These are phyloP conservation scores for Synergus gifuensis DNA, from an alignment of 2,888 invertebrate species.

Conservation along the genomic window DNA sequence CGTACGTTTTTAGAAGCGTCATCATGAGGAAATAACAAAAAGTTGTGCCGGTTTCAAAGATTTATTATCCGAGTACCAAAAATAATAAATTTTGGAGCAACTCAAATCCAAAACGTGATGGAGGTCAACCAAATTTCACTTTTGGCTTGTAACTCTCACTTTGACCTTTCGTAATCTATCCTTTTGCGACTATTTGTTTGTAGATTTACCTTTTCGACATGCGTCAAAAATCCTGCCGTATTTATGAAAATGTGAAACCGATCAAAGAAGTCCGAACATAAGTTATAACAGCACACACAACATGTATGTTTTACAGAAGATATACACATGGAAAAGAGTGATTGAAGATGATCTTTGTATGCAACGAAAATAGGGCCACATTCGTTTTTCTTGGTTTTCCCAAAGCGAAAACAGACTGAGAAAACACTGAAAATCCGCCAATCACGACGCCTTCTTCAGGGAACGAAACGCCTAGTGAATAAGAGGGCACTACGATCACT, in stretches of 20 bases:
- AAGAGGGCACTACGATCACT: slow-evolving; percentile 5
- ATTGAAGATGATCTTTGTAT: slow-evolving; percentile 13
- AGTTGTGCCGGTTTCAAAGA: slow-evolving; percentile 9
- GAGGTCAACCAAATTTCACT: slow-evolving; percentile 14
- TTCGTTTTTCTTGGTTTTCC: background rate
- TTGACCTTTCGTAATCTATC: slow-evolving; percentile 4
- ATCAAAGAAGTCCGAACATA: background rate
- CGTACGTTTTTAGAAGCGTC: background rate
- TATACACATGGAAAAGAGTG: background rate
- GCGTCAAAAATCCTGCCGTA: background rate
- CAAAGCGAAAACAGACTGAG: background rate
- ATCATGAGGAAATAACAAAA: background rate
- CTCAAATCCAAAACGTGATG: slow-evolving; percentile 6
- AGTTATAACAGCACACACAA: background rate
- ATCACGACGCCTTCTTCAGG: background rate
- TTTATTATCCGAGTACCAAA: background rate
- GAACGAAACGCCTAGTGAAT: background rate
- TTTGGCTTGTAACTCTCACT: slow-evolving; percentile 6
- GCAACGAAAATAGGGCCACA: slow-evolving; percentile 3
- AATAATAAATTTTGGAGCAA: background rate
- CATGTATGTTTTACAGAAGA: background rate
- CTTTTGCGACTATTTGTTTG: slow-evolving; percentile 2
- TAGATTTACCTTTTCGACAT: background rate
- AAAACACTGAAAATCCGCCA: slow-evolving; percentile 13
- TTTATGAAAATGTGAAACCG: slow-evolving; percentile 17